Base-by-base conservation (phyloP, 2,113 vertebrate genomes). In the Piprites chloris region DNA sequence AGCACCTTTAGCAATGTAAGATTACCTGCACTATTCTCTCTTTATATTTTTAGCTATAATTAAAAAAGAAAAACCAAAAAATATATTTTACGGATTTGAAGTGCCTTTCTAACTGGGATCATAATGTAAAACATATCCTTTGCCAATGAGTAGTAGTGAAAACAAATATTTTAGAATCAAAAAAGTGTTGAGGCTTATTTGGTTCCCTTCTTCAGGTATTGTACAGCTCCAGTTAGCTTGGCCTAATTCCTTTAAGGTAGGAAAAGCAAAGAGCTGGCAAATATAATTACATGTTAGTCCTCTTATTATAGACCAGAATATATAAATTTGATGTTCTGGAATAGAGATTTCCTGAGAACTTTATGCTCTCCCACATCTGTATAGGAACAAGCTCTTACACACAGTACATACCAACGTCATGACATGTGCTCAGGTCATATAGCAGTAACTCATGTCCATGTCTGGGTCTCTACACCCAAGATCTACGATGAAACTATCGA, bases 401-500 rank as follows among this genome's bases (percentile, higher is more conserved):
- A 30, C 37, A 39, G 30, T 24, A 46, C 12, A 7, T 61, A 15
- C 12, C 20, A 47, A 58, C 37, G 27, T 50, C 22, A 50, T 46
- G 19, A 7, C 26, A 53, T 2, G 14, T 71, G 26, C 37, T 79
- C 19, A 27, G 46, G 35, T 72, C 33, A 30, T 37, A 26, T 5
- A 84, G 73, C 58, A 62, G 37, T 72, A 27, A 56, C 17, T 71
- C 20, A 26, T 63, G 14, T 33, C 23, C 14, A 4, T 47, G 7
- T 56, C 16, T 42, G 23, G 23, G 15, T 62, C 41, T 76, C 46
- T 41, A 30, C 23, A 79, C 37, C 30, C 8, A 66, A 52, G 33
- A 46, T n/a, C 24, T 37, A 24, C 2, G 3, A 61, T 14, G 69
- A 77, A 85, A 68, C 28, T 28, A 21, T 42, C 0, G 0, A 47